Conservation (phyloP, 2,888 invertebrate species). For the Scaptomyza flava region DNA sequence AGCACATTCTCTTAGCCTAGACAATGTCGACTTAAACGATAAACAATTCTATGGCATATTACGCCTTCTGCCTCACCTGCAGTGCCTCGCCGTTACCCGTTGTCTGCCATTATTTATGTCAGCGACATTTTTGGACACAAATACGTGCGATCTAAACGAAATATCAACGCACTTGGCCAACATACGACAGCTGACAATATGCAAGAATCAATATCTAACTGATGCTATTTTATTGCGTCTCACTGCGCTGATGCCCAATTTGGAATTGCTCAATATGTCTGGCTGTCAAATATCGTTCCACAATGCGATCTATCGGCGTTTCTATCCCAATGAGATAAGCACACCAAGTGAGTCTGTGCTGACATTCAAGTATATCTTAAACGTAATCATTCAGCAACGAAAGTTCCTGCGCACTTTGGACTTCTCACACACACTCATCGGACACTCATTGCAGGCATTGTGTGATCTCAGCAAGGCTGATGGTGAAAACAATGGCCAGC, state of each 20-base stretch:
- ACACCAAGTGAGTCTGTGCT: constrained; percentile 89
- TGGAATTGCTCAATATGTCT: constrained; percentile 88
- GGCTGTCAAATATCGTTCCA: constrained; percentile 90
- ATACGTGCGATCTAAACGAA: constrained; percentile 85
- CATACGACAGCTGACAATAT: constrained; percentile 87
- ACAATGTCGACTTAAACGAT: constrained; percentile 88
- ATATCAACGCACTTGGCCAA: constrained; percentile 84
- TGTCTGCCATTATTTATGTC: constrained; percentile 91
- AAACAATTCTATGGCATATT: constrained; percentile 87
- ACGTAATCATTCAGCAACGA: constrained; percentile 86
- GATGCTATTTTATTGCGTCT: constrained; percentile 90
- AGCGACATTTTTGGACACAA: constrained; percentile 87
- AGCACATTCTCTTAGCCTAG: constrained; percentile 86
- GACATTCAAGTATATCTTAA: constrained; percentile 88
- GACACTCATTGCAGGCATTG: constrained; percentile 87
- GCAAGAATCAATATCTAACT: constrained; percentile 89
- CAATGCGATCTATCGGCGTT: constrained; percentile 88
- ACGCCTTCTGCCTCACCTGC: constrained; percentile 86
- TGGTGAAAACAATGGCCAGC: constrained; percentile 38
- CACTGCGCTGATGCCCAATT: constrained; percentile 86
- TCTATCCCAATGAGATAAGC: constrained; percentile 86
- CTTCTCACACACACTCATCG: constrained; percentile 89
- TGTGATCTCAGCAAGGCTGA: constrained; percentile 84
- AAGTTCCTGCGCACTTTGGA: constrained; percentile 86
- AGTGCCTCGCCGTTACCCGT: constrained; percentile 86